These are phyloP conservation scores for Sesia apiformis DNA, from an alignment of 2,888 invertebrate genomes.

Conservation along the genomic window DNA sequence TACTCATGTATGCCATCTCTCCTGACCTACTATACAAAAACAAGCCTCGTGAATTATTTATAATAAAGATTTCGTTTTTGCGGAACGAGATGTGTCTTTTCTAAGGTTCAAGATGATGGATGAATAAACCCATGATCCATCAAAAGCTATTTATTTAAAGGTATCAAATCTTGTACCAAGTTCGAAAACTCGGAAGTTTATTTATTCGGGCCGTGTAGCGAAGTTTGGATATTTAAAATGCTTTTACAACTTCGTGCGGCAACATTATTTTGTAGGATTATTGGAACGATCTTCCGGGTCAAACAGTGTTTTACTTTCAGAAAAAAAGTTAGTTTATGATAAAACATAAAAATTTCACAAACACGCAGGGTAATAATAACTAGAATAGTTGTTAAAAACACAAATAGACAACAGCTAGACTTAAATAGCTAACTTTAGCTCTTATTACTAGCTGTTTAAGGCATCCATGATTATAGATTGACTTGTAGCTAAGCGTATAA, in stretches of 20 bases:
- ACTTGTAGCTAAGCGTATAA: too few species aligned
- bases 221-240: conserved; percentile 30
- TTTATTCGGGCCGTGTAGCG: conserved; percentile 1
- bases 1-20: too few species aligned
- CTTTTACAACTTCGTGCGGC: conserved; percentile 16
- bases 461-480: too few species aligned
- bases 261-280: conserved; percentile 10
- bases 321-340: not conserved
- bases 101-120: not conserved
- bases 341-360: not conserved
- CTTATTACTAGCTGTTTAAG: too few species aligned
- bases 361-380: not conserved
- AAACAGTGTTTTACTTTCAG: not conserved
- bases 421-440: too few species aligned
- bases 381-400: not conserved
- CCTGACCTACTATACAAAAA: too few species aligned
- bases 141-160: conserved; percentile 2
- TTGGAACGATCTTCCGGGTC: conserved; percentile 6
- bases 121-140: conserved; percentile 1
- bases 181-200: not conserved
- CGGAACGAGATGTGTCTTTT: too few species aligned
- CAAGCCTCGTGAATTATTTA: too few species aligned
- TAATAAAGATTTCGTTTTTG: too few species aligned
- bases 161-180: conserved; percentile 1
- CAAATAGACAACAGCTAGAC: too few species aligned